Evolutionary conservation across 2,888 invertebrate genomes (phyloP), one percentile per base, ranked within the genome.

Genomic region (Dorcus parallelipipedus): DNA sequence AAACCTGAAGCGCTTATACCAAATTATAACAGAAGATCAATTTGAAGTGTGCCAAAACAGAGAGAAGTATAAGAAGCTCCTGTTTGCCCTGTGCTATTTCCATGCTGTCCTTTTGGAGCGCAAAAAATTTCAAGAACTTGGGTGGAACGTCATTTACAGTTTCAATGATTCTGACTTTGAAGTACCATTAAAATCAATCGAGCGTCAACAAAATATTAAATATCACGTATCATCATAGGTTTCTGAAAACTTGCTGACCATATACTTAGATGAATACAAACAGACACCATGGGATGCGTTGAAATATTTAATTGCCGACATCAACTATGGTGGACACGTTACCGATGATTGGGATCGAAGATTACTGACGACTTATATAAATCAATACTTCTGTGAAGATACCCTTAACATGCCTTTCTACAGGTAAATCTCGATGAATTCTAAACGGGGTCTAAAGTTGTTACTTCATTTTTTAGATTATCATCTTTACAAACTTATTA

Each of bases 101-200:
- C 95, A 95, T 76, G 86, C 93, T 38, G 81, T 94, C 10, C 82
- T 95, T 4, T 81, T 94, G 61, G 95, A 94, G 65, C 82, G 95
- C 51, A 91, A 90, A 73, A 88, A 95, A 72, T 95, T 94, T 79
- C 84, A 91, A 50, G 90, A 92, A 78, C 84, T 95, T 33, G 95
- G 95, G 0, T 95, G 94, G 89, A 95, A 95, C 74, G 89, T 92
- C 3, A 81, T 90, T 39, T 95, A 95, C 72, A 91, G 92, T 77
- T 95, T 95, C 75, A 95, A 94, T 70, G 93, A 94, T 76, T 89
- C 94, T 0, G 95, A 95, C 76, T 95, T 94, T 79, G 92, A 93
- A 79, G 92, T 92, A 67, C 77, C 76, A 20, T 53, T 48, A 33
- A 33, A 33, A 14, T 14, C 26, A 33, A 7, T 6, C 6, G 26